phyloP scores from a whole-genome alignment of 2,113 vertebrate species.

The Paedocypris sp. region DNA sequence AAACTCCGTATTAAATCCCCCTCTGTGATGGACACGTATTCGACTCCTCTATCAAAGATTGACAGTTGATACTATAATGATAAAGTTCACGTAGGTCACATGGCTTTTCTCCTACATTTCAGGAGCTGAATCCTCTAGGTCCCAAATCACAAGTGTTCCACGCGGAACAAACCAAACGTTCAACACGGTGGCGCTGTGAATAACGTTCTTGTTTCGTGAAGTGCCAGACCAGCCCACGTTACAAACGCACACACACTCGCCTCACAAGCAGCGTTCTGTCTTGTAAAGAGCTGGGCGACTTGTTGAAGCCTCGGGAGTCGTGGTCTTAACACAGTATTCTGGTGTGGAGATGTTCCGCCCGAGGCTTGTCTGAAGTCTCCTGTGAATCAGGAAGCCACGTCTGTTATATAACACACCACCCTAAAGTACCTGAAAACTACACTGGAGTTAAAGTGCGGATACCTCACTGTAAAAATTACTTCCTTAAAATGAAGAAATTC shows the following conservation, averaged over 20 bases:
- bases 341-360: neutral
- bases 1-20: too few relatives aligned
- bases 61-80: neutral
- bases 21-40: too few relatives aligned
- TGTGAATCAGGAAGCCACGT: neutral
- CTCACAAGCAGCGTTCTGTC: slow-evolving; percentile 2
- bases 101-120: neutral
- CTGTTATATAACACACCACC: too few relatives aligned
- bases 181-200: slow-evolving; percentile 20
- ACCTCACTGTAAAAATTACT: too few relatives aligned
- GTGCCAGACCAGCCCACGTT: slow-evolving; percentile 28
- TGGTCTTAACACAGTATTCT: too few relatives aligned
- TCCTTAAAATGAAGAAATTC: too few relatives aligned
- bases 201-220: slow-evolving; percentile 28
- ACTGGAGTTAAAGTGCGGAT: too few relatives aligned
- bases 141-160: slow-evolving; percentile 21
- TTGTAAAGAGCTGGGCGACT: neutral
- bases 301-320: too few relatives aligned
- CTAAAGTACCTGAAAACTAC: too few relatives aligned
- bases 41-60: too few relatives aligned
- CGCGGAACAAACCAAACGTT: slow-evolving; percentile 3
- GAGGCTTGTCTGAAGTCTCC: neutral
- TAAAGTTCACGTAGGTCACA: neutral
- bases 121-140: neutral
- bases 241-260: slow-evolving; percentile 12